Evolutionary conservation across 2,113 vertebrate genomes (phyloP), one percentile per base, ranked within the genome.

Genomic region (Halcyon senegalensis): DNA sequence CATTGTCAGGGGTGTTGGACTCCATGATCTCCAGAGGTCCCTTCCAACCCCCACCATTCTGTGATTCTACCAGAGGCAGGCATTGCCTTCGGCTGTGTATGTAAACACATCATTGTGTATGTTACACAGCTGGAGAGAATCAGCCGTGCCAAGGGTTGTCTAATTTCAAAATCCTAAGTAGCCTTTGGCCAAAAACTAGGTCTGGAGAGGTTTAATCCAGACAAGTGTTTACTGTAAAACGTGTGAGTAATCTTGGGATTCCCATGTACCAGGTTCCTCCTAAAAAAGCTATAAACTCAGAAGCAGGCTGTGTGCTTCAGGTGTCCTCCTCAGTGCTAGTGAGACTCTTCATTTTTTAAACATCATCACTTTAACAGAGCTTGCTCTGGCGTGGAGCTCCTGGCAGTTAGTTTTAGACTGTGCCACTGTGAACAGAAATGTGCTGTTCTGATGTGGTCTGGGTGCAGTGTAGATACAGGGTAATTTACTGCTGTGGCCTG

Each of bases 51-150:
- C 50, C 25, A 51, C 24, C 50, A 51, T 13, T 51, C 50, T 25
- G 3, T 51, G 50, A 51, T 51, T 51, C 50, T 51, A 21, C 23
- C 23, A 25, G 27, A 69, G 13, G 18, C 21, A 37, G 48, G 24
- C 24, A 21, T 53, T 80, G 72, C 55, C 27, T 69, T 64, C 0
- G 5, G 25, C 37, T 72, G 15, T 13, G 13, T 23, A 2, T 1
- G 6, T 35, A 35, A 35, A 35, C 35, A 8, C 25, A 9, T 0
- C 5, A 4, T 4, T 3, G 5, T 24, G 17, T 17, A 16, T 6
- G 24, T 59, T 30, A 74, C 17, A 20, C 55, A 58, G 33, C 14
- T 3, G 1, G 20, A 82, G 30, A 43, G n/a, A 60, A 66, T 24
- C 50, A 60, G 39, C 27, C 16, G 46, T 51, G 60, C 30, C 18